Base-by-base conservation (phyloP, 37 sponge, comb jelly and placozoan species). In the Mnemiopsis leidyi region DNA sequence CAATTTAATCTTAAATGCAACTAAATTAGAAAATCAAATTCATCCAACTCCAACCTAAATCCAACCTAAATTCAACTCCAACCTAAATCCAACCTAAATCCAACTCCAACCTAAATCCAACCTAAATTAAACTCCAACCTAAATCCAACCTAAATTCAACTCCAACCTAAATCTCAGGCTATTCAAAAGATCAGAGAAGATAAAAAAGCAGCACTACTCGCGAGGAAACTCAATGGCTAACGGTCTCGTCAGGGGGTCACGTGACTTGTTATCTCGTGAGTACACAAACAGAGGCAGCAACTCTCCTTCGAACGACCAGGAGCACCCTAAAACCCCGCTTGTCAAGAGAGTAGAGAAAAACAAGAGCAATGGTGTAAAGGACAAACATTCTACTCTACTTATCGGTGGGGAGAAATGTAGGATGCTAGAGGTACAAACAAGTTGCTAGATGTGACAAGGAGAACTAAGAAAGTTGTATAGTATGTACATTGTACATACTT, bases 171-270 rank as follows among this genome's bases (percentile, higher is more conserved):
- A n/a, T 48, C 61, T 48, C 30, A 71, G 75, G 75, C 30, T 71
- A 18, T 71, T 71, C 75, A 71, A 71, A 71, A 71, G 75, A 28
- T 71, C 75, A 71, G 75, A 71, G 30, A 29, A n/a, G 30, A 71
- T 71, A 28, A 71, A 71, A 18, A 71, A 71, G 75, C 30, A n/a
- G 30, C 25, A 71, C 7, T 29, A 71, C 75, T 23, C 75, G 30
- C 75, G 75, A 13, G 26, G 75, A 5, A 5, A 5, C 20, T 28
- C 75, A 29, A 71, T 71, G 75, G 75, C 30, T 25, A 48, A 13
- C 61, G 61, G 61, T 48, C 13, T 48, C 5, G 61, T 13, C 5
- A 5, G 61, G 5, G 61, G 61, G 13, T 48, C 61, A 48, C 61
- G 61, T 48, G 61, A 48, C 61, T 13, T 48, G 9, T 13, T 48